phyloP scores from a whole-genome alignment of 2,113 vertebrate genomes.

The Pongo pygmaeus region DNA sequence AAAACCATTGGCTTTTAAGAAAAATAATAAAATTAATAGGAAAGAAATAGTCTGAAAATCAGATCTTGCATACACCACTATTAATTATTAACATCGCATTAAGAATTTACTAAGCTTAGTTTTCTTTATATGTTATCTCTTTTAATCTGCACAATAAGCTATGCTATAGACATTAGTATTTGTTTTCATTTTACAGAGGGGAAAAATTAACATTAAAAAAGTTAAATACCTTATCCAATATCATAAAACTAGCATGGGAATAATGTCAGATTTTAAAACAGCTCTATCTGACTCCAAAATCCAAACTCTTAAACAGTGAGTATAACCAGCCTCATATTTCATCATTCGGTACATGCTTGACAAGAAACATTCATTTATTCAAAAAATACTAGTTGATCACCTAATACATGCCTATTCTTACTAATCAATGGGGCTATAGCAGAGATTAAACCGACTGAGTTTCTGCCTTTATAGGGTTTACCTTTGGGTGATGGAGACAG shows the following conservation, averaged over 20 bases:
- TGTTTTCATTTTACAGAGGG: not conserved
- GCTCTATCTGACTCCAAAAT: not conserved
- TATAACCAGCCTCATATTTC: not conserved
- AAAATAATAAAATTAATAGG: not conserved
- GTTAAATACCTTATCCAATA: not conserved
- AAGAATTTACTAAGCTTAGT: not conserved
- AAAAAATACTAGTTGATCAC: not conserved
- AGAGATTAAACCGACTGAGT: not conserved
- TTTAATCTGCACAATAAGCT: not conserved
- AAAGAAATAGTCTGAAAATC: not conserved
- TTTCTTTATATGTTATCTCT: not conserved
- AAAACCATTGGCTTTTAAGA: not conserved
- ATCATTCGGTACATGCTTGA: not conserved
- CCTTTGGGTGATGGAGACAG: not conserved
- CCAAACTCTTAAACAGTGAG: not conserved
- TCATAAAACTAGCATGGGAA: not conserved
- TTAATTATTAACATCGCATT: not conserved
- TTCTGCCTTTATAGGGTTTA: not conserved
- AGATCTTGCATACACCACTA: not conserved
- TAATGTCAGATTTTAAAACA: constrained; percentile 23
- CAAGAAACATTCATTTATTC: not conserved
- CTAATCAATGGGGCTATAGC: not conserved
- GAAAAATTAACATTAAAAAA: not conserved
- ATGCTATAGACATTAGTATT: not conserved
- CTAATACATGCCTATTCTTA: not conserved